Conservation (phyloP, 2,113 vertebrate species). For the Centropus unirufus region DNA sequence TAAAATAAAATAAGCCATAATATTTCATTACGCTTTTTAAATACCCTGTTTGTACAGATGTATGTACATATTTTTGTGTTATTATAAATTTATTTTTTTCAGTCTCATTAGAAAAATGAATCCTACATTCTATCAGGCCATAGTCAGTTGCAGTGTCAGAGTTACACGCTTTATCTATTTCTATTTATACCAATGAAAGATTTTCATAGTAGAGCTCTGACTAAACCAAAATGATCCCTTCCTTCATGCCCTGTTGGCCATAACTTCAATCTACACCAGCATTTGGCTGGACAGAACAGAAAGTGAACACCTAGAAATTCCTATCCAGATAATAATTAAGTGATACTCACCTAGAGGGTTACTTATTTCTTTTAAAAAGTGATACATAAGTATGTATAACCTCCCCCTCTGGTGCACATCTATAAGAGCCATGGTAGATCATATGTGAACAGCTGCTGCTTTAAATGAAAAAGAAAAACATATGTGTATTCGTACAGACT, state of each 20-base stretch:
- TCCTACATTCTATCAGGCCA: not conserved
- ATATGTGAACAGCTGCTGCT: not conserved
- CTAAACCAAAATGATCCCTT: not conserved
- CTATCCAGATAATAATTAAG: not conserved
- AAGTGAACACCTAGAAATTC: not conserved
- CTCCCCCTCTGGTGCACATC: not conserved
- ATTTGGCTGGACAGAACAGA: not conserved
- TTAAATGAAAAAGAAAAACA: not conserved
- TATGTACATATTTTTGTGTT: not conserved
- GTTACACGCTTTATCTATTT: not conserved
- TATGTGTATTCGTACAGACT: not conserved
- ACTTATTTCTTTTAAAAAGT: not conserved
- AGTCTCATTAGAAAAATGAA: not conserved
- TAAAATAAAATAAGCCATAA: not conserved
- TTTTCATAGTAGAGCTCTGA: not conserved
- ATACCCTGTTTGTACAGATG: not conserved
- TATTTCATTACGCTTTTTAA: not conserved
- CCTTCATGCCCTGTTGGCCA: accelerated
- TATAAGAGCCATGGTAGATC: not conserved
- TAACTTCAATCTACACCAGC: accelerated
- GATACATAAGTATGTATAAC: not conserved
- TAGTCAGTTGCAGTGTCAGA: not conserved
- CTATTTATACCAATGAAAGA: not conserved
- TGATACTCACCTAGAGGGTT: not conserved
- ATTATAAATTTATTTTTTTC: not conserved